Percentiles rank a stretch among this genome's conserved stretches.
phyloP scores from a whole-genome alignment of 2,797 vertebrate species.

The Phaenicophaeus curvirostris region DNA sequence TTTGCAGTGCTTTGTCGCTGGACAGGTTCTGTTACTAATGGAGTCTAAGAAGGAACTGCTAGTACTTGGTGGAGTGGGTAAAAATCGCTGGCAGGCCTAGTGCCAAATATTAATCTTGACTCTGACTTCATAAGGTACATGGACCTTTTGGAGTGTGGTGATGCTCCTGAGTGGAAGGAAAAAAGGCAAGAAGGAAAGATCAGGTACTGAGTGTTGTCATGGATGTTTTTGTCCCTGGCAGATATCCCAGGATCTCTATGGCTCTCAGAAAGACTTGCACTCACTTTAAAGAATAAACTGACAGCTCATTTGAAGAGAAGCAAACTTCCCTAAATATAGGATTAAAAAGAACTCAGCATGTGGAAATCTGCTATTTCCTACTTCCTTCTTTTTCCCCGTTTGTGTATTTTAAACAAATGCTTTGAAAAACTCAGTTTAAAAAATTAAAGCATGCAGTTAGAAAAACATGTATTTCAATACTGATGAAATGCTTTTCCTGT shows the following conservation, averaged over 20 bases:
- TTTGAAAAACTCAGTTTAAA: not conserved
- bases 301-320: not conserved
- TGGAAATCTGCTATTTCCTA: not conserved
- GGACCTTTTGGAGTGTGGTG: not conserved
- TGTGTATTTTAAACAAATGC: not conserved
- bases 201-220: not conserved
- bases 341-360: not conserved
- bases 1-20: not conserved
- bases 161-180: not conserved
- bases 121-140: not conserved
- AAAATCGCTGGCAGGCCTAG: not conserved
- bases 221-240: not conserved
- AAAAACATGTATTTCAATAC: not conserved
- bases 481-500: conserved; percentile 31
- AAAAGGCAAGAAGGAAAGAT: not conserved
- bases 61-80: not conserved
- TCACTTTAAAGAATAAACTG: not conserved
- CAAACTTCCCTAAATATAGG: not conserved
- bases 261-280: not conserved
- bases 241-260: not conserved
- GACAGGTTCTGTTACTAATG: not conserved
- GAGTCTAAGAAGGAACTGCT: not conserved
- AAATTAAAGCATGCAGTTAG: not conserved
- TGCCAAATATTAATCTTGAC: not conserved
- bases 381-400: not conserved